These are phyloP conservation scores for Ditylenchus weischeri DNA, from an alignment of 2,888 invertebrate genomes.

Conservation along the genomic window DNA sequence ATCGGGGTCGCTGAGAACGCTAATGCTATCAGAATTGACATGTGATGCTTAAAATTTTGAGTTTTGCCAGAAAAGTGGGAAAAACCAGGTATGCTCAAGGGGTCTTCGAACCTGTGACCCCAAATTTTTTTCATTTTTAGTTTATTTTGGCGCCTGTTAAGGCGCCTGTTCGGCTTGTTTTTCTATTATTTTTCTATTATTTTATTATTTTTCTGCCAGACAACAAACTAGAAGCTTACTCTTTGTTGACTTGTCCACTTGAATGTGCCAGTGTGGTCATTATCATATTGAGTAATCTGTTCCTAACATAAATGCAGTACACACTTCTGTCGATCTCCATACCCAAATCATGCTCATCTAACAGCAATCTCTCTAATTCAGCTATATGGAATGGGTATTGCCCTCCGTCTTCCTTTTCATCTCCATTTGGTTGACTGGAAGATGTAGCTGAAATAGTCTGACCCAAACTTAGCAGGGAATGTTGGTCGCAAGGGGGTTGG, in stretches of 20 bases:
- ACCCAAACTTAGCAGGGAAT: slow-evolving; percentile 69
- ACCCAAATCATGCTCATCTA: background rate
- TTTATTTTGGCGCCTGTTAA: too few species aligned
- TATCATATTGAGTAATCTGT: slow-evolving; percentile 54
- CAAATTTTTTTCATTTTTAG: too few species aligned
- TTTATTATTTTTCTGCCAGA: background rate
- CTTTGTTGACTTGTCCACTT: slow-evolving; percentile 35
- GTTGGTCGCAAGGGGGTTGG: slow-evolving; percentile 61
- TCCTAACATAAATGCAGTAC: slow-evolving; percentile 54
- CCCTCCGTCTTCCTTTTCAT: slow-evolving; percentile 17
- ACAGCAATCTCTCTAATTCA: slow-evolving; percentile 46
- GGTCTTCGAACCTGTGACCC: too few species aligned
- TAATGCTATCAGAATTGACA: too few species aligned
- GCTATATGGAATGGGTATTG: slow-evolving; percentile 47
- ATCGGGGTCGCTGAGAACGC: too few species aligned
- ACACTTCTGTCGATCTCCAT: slow-evolving; percentile 26
- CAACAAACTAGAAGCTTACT: slow-evolving; percentile 17
- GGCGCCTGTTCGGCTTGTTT: too few species aligned
- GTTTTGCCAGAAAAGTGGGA: too few species aligned
- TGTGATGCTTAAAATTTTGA: too few species aligned
- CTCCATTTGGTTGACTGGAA: slow-evolving; percentile 20
- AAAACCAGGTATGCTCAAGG: too few species aligned
- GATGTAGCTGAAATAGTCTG: slow-evolving; percentile 86
- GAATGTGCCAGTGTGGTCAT: slow-evolving; percentile 52
- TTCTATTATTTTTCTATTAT: too few species aligned